Conservation (phyloP, 53 echinoderm and acorn worm species). For the Arbacia lixula region DNA sequence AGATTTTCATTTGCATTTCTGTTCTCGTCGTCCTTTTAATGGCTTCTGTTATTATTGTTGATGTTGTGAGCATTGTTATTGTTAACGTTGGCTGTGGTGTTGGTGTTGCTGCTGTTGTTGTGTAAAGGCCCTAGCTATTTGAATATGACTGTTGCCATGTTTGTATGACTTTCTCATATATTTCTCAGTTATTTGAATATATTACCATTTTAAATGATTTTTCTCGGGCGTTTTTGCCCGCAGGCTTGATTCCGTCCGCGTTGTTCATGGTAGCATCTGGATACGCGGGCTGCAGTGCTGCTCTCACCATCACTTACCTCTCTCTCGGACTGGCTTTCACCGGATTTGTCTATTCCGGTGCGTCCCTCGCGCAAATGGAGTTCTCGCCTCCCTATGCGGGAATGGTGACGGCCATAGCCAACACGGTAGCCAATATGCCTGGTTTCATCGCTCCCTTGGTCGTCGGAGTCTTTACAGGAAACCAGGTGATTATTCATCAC, state of each 20-base stretch:
- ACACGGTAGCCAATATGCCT: conserved; percentile 60
- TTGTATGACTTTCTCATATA: too few species aligned
- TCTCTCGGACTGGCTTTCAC: conserved; percentile 58
- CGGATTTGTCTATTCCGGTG: conserved; percentile 66
- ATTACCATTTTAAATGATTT: neutral
- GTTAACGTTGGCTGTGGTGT: too few species aligned
- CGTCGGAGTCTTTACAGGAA: conserved; percentile 66
- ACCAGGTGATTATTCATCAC: too few species aligned
- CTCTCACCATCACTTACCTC: conserved; percentile 58
- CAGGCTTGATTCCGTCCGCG: conserved; percentile 65
- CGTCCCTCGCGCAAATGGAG: conserved; percentile 52
- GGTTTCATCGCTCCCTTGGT: conserved; percentile 66
- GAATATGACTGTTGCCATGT: neutral
- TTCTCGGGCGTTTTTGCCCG: neutral
- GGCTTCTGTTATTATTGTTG: too few species aligned
- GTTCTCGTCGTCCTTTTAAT: too few species aligned
- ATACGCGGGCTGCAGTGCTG: conserved; percentile 72
- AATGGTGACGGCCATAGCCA: conserved; percentile 62
- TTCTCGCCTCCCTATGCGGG: conserved; percentile 71
- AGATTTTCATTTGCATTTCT: too few species aligned
- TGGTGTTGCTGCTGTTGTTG: too few species aligned
- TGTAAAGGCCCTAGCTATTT: too few species aligned
- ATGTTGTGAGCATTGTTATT: too few species aligned
- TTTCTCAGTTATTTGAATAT: too few species aligned
- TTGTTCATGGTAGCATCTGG: conserved; percentile 69